Evolutionary conservation across 2,797 vertebrate species (phyloP), one percentile per base, ranked within the genome.

Genomic region (Pangasius krempfi): DNA sequence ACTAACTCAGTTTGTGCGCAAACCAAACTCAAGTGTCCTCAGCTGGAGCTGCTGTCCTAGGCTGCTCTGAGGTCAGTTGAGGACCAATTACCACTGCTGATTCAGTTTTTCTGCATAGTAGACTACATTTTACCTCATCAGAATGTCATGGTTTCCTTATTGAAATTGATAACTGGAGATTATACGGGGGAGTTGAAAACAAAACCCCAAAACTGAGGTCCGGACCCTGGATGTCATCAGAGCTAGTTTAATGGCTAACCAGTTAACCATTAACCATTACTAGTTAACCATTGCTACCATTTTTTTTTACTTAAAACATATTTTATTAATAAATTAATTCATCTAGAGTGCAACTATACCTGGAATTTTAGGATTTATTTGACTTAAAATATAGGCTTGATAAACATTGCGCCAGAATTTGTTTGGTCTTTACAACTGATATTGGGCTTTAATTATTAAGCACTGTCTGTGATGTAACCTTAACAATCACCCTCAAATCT

Each of bases 311-410:
- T n/a, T 12, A 27, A 47, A 13, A 37, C 30, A 2, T 70, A 70
- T 30, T 80, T 40, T 81, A 20, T 18, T 20, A 5, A 58, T 30
- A 83, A 44, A 82, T 56, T 22, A 52, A 33, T 12, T 27, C 5
- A 27, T 58, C 56, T 60, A 27, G 27, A 56, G 27, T 37, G 33
- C 70, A 64, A 40, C 22, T 66, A 27, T 64, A 40, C 56, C 44
- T 78, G 27, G 13, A 76, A 44, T 82, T 27, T 62, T 44, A 44
- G 12, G 37, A 62, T 82, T 83, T 83, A 83, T 83, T 84, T 78
- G n/a, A 84, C 22, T 66, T 56, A 50, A 84, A 50, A 88, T 60
- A 88, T 68, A 84, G 40, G 40, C 18, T 85, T 68, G 27, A 54
- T 56, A 85, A 85, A 84, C 58, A 84, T 75, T 30, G 44, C 30